Evolutionary conservation across 2,888 invertebrate genomes (phyloP), one percentile per base, ranked within the genome.

Genomic region (Augochlorella aurata): DNA sequence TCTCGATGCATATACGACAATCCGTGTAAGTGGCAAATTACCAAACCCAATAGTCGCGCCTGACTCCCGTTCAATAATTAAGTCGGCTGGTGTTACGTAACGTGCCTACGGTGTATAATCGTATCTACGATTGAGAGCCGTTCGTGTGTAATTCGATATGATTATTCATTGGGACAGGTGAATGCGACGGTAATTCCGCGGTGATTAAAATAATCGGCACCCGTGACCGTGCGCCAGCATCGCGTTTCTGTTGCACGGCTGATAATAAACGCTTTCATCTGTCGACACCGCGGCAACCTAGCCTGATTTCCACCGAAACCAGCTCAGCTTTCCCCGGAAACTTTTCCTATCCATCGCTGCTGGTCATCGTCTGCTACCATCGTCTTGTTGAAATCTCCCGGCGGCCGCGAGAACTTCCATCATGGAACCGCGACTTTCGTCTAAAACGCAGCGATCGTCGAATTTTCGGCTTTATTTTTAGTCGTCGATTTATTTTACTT

Each of bases 141-240:
- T 85, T 87, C 89, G 87, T 87, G 87, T 87, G 85, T 87, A 89
- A 90, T 90, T 89, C 88, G 86, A 89, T 90, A 88, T 89, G 90
- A 90, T 89, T 90, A 90, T 90, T 90, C 89, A 90, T 90, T 87
- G 88, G 83, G 84, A 84, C 85, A 81, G 88, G 85, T 86, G 86
- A 85, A 86, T 84, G 88, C 85, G 82, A 82, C 86, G 86, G 80
- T 87, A 87, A 89, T 90, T 89, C 88, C 87, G 81, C 85, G 85
- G 87, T 86, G 87, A 86, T 86, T 89, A 89, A 90, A 90, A 89
- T 90, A 89, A 90, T 90, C 87, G 82, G 78, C 76, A 82, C 84
- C 86, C 84, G 79, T 87, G 83, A 83, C 82, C 79, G 81, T 82
- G 74, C 81, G 65, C 49, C 81, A 74, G 85, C 86, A 79, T 88